These are phyloP conservation scores for Mohoua ochrocephala DNA, from an alignment of 2,113 vertebrate genomes.

Conservation along the genomic window DNA sequence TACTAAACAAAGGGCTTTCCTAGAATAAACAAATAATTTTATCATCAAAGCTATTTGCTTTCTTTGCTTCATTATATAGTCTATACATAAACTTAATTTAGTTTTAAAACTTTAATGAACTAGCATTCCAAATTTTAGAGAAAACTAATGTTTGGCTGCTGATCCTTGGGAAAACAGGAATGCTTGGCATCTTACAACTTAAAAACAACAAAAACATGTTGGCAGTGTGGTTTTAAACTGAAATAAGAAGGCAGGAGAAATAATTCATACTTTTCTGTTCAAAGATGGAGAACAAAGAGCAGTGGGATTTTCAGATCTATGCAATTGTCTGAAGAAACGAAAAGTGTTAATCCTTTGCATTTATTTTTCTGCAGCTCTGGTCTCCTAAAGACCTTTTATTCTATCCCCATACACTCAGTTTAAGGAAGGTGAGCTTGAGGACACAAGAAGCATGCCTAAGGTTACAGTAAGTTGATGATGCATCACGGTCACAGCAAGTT, in stretches of 20 bases:
- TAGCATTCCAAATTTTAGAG: not conserved
- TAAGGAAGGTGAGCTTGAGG: not conserved
- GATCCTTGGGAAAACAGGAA: not conserved
- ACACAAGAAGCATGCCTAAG: not conserved
- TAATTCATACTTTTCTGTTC: not conserved
- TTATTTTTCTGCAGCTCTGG: not conserved
- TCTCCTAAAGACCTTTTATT: not conserved
- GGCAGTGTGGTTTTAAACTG: not conserved
- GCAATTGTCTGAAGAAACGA: not conserved
- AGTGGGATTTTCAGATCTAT: not conserved
- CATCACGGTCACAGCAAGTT: not conserved
- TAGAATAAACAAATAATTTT: not conserved
- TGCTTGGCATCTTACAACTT: not conserved
- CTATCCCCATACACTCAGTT: not conserved
- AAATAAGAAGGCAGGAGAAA: not conserved
- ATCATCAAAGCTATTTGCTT: not conserved
- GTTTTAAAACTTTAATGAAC: not conserved
- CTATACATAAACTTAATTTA: not conserved
- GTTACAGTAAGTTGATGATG: not conserved
- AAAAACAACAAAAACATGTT: not conserved
- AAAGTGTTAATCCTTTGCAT: not conserved
- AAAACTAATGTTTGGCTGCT: not conserved
- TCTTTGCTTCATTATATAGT: not conserved
- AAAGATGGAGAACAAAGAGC: not conserved
- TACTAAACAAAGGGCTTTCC: not conserved